Evolutionary conservation across 2,888 invertebrate species (phyloP), one percentile per base, ranked within the genome.

Genomic region (Exocentrus adspersus): DNA sequence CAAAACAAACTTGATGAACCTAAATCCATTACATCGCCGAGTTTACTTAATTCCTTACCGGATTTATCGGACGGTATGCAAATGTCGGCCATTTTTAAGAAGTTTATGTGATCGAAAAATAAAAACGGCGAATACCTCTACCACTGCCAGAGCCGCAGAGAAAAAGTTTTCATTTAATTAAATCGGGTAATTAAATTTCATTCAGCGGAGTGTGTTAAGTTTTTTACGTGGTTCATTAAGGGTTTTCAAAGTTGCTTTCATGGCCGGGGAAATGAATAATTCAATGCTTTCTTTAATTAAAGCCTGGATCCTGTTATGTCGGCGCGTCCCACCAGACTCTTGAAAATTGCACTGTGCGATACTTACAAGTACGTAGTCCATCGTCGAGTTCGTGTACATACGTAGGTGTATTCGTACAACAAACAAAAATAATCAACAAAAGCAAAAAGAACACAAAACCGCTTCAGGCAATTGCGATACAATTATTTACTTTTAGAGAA

Each of bases 1-100:
- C 77, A 79, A 79, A 77, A 77, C 77, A 78, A 78, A 75, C 76
- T 76, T 76, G 74, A 77, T 76, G 51, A 59, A 59, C 59, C 59
- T 50, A 50, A 59, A 74, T 59, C 59, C 59, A 59, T 59, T 59
- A 59, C 42, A 50, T 41, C 59, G 50, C 51, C 41, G 41, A 59
- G 50, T 59, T 59, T 59, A 59, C 50, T 59, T 50, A 59, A 59
- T 59, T 59, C 32, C 60, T 52, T 60, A 57, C 30, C 43, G 16
- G 43, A 54, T 57, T 46, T 32, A 21, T 32, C 57, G 46, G 45
- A 20, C 32, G 20, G 19, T 57, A 57, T 57, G 57, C 20, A 57
- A 57, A 57, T 57, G 28, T 9, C 19, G 46, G 5, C 14, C 54
- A 19, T 54, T 54, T 54, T 54, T 43, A 43, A 24, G 54, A 19